Evolutionary conservation across 1,140 invertebrate genomes (phyloP), one percentile per base, ranked within the genome.

Genomic region (Chionoecetes opilio): DNA sequence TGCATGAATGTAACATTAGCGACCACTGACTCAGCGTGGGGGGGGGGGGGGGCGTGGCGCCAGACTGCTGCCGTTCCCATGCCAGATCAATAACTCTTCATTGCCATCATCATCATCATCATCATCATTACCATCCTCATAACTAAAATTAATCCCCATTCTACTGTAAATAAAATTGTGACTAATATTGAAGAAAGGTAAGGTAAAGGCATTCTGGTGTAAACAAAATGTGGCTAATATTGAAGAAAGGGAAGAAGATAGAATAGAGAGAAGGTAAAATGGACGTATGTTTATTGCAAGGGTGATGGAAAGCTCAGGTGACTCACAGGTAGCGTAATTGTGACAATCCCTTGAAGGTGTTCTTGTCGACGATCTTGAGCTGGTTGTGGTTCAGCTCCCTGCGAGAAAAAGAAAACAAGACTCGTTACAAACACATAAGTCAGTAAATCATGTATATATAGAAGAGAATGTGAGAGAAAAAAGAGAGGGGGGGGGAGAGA

Each of bases 301-400:
- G 38, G 9, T 14, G 11, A 3, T 17, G 46, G 46, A 14, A 14
- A 11, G 46, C 46, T 53, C 46, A 53, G 46, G 46, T 75, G n/a
- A 97, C 98, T 98, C 97, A 98, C 97, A 99, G 97, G 96, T 98
- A 98, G 97, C 98, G 98, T 87, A 99, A 97, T 0, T 98, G 97
- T 11, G 98, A 97, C 26, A 99, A 98, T 32, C 99, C 99, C 96
- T 98, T 97, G 85, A 99, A 97, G 14, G 99, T 98, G 95, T 99
- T 98, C 85, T 98, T 98, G n/a, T 98, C 98, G 96, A 99, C 98
- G 63, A 98, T 98, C 29, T 98, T 98, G 96, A 99, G 98, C 96
- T 98, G 98, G 97, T 99, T 99, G 97, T 99, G 98, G 97, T 99
- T 99, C 41, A 99, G 97, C 97, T 99, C 99, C 97, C 99, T 99